phyloP scores from a whole-genome alignment of 2,797 vertebrate species.

The Galagoides demidoff region DNA sequence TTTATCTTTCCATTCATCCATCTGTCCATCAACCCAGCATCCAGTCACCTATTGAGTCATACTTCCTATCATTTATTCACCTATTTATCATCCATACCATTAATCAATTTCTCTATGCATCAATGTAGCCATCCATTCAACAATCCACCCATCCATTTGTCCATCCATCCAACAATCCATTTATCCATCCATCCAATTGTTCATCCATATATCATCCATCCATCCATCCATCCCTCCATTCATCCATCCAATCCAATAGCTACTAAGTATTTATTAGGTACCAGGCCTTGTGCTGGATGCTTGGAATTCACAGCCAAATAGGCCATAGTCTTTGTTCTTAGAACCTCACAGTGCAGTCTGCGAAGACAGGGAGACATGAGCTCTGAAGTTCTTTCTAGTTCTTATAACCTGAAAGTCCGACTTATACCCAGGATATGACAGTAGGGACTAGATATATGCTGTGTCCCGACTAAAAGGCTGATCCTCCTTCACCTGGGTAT shows the following conservation, averaged over 20 bases:
- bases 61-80: neutral
- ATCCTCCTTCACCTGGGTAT: neutral
- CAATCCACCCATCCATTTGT: neutral
- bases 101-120: neutral
- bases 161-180: neutral
- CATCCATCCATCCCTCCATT: too few species aligned
- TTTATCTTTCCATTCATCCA: neutral
- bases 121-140: neutral
- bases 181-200: neutral
- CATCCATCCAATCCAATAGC: neutral
- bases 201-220: neutral
- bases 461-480: neutral
- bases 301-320: neutral
- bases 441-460: neutral
- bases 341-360: neutral
- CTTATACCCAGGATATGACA: neutral
- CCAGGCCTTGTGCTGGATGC: neutral
- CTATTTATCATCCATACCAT: neutral
- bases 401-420: neutral
- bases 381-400: neutral
- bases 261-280: neutral
- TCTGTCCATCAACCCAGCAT: neutral
- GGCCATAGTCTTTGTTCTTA: neutral
- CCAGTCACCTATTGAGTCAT: neutral
- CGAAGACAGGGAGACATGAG: neutral